Percentiles rank a stretch among this genome's conserved stretches.
Conservation (phyloP, 1,140 invertebrate species). For the Drosophila lacteicornis region DNA sequence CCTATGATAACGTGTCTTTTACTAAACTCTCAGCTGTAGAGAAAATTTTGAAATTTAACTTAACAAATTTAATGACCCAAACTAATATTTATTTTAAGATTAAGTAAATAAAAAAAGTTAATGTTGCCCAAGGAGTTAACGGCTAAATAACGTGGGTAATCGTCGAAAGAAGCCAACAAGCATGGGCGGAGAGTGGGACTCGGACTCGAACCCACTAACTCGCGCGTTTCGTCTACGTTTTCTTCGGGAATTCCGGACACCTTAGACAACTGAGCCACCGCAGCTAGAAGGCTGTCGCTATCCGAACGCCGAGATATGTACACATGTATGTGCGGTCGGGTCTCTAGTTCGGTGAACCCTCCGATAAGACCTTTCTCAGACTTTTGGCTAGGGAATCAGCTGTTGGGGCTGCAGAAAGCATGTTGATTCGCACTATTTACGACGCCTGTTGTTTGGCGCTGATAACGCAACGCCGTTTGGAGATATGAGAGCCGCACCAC, state of each 20-base stretch:
- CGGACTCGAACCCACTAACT: constrained; percentile 55
- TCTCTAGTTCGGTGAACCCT: constrained; percentile 9
- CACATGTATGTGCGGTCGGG: neutral
- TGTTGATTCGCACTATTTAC: constrained; percentile 57
- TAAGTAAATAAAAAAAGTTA: constrained; percentile 54
- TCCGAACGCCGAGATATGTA: neutral
- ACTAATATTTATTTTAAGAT: constrained; percentile 1
- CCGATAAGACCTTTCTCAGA: neutral
- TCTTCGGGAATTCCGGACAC: constrained; percentile 28
- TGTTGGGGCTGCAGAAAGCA: constrained; percentile 9
- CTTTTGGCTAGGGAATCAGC: constrained; percentile 25
- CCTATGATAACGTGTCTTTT: no score
- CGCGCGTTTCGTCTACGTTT: neutral
- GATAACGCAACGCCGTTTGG: constrained; percentile 45
- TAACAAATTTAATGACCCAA: neutral
- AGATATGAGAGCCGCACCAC: constrained; percentile 15
- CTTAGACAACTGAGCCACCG: constrained; percentile 48
- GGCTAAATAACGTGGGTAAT: constrained; percentile 72
- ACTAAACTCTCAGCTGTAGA: no score
- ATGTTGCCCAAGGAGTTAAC: constrained; percentile 74
- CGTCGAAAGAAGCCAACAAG: constrained; percentile 79
- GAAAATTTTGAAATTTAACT: no score
- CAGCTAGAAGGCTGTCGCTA: neutral
- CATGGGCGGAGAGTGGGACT: constrained; percentile 53
- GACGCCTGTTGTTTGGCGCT: constrained; percentile 54